Base-by-base conservation (phyloP, 2,888 invertebrate species). In the Nezara viridula region DNA sequence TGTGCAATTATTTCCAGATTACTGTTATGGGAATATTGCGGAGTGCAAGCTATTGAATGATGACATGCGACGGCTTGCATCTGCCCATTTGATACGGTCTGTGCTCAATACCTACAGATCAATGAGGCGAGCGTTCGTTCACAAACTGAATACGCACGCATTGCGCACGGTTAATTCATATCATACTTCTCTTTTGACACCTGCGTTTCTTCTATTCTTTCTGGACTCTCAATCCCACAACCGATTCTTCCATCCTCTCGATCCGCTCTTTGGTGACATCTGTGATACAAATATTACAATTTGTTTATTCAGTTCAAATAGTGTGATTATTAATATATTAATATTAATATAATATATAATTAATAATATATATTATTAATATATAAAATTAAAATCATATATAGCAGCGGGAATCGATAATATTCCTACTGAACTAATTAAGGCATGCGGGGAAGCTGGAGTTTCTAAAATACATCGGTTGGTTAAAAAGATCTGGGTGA, bases 1-100 rank as follows among this genome's bases (percentile, higher is more conserved):
- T 37, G 32, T 6, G 32, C 32, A 32, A 66, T 66, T 66, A 66
- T 66, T n/a, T 81, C 44, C 81, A 44, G 12, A n/a, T 19, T 77
- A 40, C 2, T 19, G 6, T 2, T 44, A n/a, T 81, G 81, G 44
- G 81, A 44, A 81, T n/a, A n/a, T 81, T 81, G 66, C 19, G 3
- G 60, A 32, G 32, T 66, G 66, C 21, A 66, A 66, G 32, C 32
- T 0, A 5, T 66, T 1, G 44, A 10, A 81, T n/a, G 81, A 40
- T 81, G 37, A 40, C 40, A 40, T 40, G 81, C 44, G 40, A 81
- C 44, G n/a, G 24, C 4, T n/a, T 44, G 44, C 81, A 81, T 44
- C 81, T 81, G 81, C 44, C 44, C 14, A 44, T 81, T 81, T 40
- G 81, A 81, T 81, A 81, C 44, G 81, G 81, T n/a, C 81, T 40